Evolutionary conservation across 2,888 invertebrate genomes (phyloP).

Genomic region (Acanthosepion esculentum): DNA sequence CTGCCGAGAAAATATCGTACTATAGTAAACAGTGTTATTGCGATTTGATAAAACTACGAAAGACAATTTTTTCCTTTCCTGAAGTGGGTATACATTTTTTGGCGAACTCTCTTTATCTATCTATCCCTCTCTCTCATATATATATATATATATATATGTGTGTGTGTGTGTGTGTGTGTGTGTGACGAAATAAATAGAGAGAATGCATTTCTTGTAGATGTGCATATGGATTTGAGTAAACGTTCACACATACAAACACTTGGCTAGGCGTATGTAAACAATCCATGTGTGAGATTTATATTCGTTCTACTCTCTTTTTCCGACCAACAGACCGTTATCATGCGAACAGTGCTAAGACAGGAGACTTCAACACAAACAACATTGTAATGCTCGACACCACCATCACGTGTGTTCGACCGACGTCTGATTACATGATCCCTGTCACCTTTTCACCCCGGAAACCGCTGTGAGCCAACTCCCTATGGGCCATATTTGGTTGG

Average conservation of each 20-base stretch:
- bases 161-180: too few species aligned
- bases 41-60: too few species aligned
- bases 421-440: neutral
- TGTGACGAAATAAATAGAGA: neutral
- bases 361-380: neutral
- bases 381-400: neutral
- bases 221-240: too few species aligned
- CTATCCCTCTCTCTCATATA: neutral
- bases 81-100: too few species aligned
- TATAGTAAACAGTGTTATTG: too few species aligned
- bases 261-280: neutral
- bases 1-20: too few species aligned
- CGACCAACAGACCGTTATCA: neutral
- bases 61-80: too few species aligned
- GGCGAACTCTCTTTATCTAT: too few species aligned
- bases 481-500: neutral
- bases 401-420: neutral
- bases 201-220: neutral
- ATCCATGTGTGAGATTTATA: neutral
- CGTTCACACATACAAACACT: neutral
- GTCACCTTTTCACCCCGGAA: constrained; percentile 23
- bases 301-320: neutral
- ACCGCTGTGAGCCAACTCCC: constrained; percentile 33
- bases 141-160: neutral
- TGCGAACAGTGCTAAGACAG: neutral